These are phyloP conservation scores for Marisa cornuarietis DNA, from an alignment of 1,140 invertebrate genomes.

Conservation along the genomic window DNA sequence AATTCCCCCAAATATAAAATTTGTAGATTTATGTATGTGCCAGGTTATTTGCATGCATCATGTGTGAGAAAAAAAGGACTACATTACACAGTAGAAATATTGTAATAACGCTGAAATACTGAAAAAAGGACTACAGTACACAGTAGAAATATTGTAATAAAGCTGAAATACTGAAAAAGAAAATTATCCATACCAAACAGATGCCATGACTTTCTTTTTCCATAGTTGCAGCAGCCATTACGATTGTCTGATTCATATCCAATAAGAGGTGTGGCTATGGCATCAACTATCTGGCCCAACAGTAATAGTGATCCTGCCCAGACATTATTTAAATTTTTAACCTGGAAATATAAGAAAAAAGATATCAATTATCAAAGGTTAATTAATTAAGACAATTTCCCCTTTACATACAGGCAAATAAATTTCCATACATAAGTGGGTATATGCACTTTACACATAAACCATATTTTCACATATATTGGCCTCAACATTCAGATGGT, in stretches of 20 bases:
- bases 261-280: slow-evolving; percentile 87
- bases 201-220: slow-evolving; percentile 91
- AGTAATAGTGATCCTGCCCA: slow-evolving; percentile 74
- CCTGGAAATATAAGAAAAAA: slow-evolving; percentile 19
- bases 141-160: too few species aligned
- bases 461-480: background rate
- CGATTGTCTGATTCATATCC: slow-evolving; percentile 85
- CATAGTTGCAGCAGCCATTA: slow-evolving; percentile 78
- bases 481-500: too few species aligned
- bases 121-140: too few species aligned
- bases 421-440: background rate
- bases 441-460: background rate
- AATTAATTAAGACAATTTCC: background rate
- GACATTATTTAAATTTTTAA: slow-evolving; percentile 77
- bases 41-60: too few species aligned
- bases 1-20: too few species aligned
- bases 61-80: too few species aligned
- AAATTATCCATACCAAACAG: slow-evolving; percentile 78
- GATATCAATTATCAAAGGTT: background rate
- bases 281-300: slow-evolving; percentile 79
- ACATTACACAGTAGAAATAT: too few species aligned
- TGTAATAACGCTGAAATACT: too few species aligned
- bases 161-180: too few species aligned
- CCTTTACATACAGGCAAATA: background rate
- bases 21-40: too few species aligned